Base-by-base conservation (phyloP, 1,140 invertebrate species). In the Sweltsa coloradensis region DNA sequence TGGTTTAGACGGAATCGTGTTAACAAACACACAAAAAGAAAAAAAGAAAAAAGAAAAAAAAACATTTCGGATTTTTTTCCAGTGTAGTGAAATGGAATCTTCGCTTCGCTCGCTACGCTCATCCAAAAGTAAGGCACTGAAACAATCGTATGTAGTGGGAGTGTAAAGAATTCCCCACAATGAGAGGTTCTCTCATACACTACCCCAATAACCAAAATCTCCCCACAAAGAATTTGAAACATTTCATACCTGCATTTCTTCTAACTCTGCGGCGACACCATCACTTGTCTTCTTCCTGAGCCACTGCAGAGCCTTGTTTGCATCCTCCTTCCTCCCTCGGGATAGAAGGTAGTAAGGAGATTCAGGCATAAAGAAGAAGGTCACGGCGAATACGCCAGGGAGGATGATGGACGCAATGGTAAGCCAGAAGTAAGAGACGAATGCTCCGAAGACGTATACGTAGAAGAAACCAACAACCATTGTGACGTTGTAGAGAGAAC, bases 341-440 rank as follows among this genome's bases (percentile, higher is more conserved):
- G 71, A 72, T 0, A 75, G 65, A 23, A 77, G 67, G 53, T 76
- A 89, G 51, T 86, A 78, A 0, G 87, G 85, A 7, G 85, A 85
- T 63, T 90, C 86, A 0, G 85, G 84, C 69, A 87, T 78, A 54
- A 73, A 78, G 29, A 67, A 66, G 58, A 85, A 81, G 1, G 71
- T 73, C 0, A 79, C 49, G 9, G 81, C 67, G 50, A 82, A 78
- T 2, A 79, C 51, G 0, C 77, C 59, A 0, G 79, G 70, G 19
- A 79, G 60, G 0, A 68, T 55, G 21, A 78, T 66, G 51, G 73
- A 74, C 1, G 75, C 73, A 13, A 76, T 69, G 0, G 71, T 65
- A 21, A 41, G 23, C 29, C 29, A 45, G 19, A 72, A 63, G 41
- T 75, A 74, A 14, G 71, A 71, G 1, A 75, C 67, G 43, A 72